Percentiles rank a stretch among this genome's conserved stretches.
Conservation (phyloP, 2,797 vertebrate species). For the Echeneis naucrates region DNA sequence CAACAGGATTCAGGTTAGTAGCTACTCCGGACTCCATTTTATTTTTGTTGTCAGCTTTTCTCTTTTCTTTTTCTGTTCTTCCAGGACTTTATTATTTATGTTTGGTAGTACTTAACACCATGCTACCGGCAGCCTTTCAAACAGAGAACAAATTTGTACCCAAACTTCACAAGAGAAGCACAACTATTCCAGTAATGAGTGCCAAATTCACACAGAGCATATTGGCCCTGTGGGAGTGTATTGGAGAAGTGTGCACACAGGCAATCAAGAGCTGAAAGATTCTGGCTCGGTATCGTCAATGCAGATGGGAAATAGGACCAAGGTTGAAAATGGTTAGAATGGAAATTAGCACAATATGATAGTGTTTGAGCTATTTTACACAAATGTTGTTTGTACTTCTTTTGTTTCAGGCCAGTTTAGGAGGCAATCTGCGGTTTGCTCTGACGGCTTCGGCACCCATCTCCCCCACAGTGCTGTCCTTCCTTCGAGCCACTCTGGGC, state of each 20-base stretch:
- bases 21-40: not conserved
- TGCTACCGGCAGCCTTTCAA: conserved; percentile 45
- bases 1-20: conserved; percentile 85
- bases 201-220: conserved; percentile 69
- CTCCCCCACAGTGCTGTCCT: conserved; percentile 85
- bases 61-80: conserved; percentile 38
- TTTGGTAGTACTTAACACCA: conserved; percentile 30
- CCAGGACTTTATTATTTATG: conserved; percentile 32
- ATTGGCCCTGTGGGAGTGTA: conserved; percentile 68
- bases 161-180: conserved; percentile 65
- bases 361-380: not conserved
- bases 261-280: conserved; percentile 37
- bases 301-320: conserved; percentile 65
- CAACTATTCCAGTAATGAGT: conserved; percentile 59
- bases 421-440: conserved; percentile 85
- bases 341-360: conserved; percentile 18
- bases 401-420: conserved; percentile 79
- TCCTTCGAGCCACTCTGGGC: conserved; percentile 85
- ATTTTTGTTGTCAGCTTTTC: too few relatives aligned
- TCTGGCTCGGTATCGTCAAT: conserved; percentile 52
- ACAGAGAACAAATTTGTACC: conserved; percentile 54
- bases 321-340: conserved; percentile 50
- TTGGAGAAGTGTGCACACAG: conserved; percentile 53
- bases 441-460: conserved; percentile 87
- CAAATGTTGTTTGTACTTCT: not conserved